These are phyloP conservation scores for Orthonyx spaldingii DNA, from an alignment of 2,113 vertebrate genomes.

Conservation along the genomic window DNA sequence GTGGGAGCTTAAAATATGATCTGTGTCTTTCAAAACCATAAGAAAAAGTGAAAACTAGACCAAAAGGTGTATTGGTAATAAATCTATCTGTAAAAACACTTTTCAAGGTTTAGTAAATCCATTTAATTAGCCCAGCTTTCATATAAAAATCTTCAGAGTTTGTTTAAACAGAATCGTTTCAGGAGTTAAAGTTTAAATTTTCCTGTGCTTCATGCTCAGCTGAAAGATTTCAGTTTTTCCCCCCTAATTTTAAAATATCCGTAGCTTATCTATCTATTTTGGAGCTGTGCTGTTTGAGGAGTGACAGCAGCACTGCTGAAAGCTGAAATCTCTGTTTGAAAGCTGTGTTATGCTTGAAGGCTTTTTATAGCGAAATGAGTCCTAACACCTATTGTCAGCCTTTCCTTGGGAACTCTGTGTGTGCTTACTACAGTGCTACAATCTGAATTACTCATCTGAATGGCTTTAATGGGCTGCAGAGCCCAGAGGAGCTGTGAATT, in stretches of 20 bases:
- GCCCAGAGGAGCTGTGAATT: background rate
- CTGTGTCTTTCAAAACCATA: background rate
- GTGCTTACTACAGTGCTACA: background rate
- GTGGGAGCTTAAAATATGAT: background rate
- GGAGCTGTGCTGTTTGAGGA: background rate
- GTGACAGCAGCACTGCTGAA: background rate
- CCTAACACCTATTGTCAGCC: background rate
- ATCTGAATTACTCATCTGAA: background rate
- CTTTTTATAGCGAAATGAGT: background rate
- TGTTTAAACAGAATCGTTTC: background rate
- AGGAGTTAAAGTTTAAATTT: background rate
- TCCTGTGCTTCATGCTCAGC: background rate
- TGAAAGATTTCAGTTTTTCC: background rate
- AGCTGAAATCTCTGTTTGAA: background rate
- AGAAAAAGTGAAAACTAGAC: background rate
- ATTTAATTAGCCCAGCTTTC: background rate
- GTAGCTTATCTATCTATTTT: fast-evolving
- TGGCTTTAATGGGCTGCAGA: background rate
- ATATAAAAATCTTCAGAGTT: background rate
- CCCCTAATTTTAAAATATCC: background rate
- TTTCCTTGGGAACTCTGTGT: background rate
- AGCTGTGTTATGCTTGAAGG: background rate
- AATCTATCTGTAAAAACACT: background rate
- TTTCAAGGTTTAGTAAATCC: background rate
- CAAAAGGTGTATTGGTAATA: background rate